Base-by-base conservation (phyloP, 2,797 vertebrate genomes). In the Chaetophractus vellerosus region DNA sequence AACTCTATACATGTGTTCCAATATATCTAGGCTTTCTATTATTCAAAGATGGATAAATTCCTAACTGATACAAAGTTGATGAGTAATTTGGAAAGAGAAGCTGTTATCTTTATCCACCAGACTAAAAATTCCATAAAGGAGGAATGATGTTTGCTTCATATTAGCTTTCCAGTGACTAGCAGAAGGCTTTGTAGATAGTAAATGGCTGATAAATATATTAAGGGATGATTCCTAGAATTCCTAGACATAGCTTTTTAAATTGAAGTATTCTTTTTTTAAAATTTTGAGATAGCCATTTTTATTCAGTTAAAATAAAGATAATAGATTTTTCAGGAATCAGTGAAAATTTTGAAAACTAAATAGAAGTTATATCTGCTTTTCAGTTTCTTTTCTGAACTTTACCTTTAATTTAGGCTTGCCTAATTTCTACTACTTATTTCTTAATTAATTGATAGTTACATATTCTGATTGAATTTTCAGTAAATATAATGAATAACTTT, bases 191-290 rank as follows among this genome's bases (percentile, higher is more conserved):
- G 23, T 75, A 38, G 9, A 31, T 48, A 36, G 4, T 57, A 74
- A 7, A 21, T 21, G 1, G 5, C 23, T 59, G 45, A 31, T 72
- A 31, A 72, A n/a, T 61, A 18, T 59, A 41, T 68, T 0, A 88
- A 36, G 38, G 48, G 86, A 24, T 59, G 52, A 57, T 23, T 72
- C 68, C 24, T 72, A 31, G 50, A 45, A 76, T 63, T 28, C 48
- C 15, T 93, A 55, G 55, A 26, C 23, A 64, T 1, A 89, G n/a
- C 50, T 52, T 81, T 63, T 96, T 80, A 92, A 36, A 57, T n/a
- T 59, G 18, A 92, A 90, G 18, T 55, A 79, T 41, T 75, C 24
- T 61, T 2, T 59, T 74, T 79, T 79, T 66, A 10, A 52, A 52
- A 55, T 68, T 63, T 63, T 28, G 14, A 79, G n/a, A 38, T 64